Evolutionary conservation across 2,113 vertebrate species (phyloP).

Genomic region (Galbula dea): DNA sequence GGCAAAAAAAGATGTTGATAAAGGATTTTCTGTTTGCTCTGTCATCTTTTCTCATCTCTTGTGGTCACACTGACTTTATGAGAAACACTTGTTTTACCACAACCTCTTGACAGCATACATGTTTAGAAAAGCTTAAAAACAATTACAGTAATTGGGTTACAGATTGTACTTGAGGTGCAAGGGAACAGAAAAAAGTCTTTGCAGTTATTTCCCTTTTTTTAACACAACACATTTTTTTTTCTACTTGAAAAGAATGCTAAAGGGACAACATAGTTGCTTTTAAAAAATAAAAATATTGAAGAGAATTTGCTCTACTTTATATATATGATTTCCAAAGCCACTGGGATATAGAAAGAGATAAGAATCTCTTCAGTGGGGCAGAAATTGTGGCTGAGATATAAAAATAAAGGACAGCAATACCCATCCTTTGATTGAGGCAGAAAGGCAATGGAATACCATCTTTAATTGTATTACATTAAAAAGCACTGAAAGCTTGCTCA

Average conservation of each 20-base stretch:
- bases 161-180: neutral
- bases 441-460: neutral
- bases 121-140: neutral
- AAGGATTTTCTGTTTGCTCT: conserved; percentile 25
- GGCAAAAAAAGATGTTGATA: neutral
- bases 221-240: neutral
- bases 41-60: neutral
- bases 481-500: neutral
- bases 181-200: neutral
- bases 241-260: neutral
- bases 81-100: neutral
- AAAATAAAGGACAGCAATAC: neutral
- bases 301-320: neutral
- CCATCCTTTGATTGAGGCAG: neutral
- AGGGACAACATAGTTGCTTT: neutral
- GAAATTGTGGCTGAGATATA: neutral
- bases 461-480: neutral
- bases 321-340: neutral
- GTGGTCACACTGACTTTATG: neutral
- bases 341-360: neutral
- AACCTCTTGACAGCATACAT: neutral
- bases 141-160: conserved; percentile 4
- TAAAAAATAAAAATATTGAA: neutral
- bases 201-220: neutral
- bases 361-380: neutral